A percentile compares a stretch with the other conserved stretches of the same genome.
phyloP scores from a whole-genome alignment of 1,140 invertebrate genomes.

The Cotesia typhae region DNA sequence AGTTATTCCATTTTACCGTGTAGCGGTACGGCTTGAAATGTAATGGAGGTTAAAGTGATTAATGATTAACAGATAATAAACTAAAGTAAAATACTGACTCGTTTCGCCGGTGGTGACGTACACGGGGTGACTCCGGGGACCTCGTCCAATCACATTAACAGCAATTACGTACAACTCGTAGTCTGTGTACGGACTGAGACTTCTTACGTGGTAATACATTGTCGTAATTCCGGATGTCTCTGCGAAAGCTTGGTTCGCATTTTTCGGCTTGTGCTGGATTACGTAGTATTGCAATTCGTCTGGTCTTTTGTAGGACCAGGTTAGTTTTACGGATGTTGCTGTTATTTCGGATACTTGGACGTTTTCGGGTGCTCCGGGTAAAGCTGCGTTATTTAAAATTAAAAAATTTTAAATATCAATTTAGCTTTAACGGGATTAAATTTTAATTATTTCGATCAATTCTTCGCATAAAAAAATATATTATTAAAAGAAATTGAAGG shows the following conservation, averaged over 20 bases:
- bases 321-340: slow-evolving; percentile 87
- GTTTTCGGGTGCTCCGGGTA: slow-evolving; percentile 88
- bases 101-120: slow-evolving; percentile 95
- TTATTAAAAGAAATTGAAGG: background rate
- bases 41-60: too few relatives aligned
- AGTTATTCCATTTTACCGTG: too few relatives aligned
- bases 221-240: slow-evolving; percentile 93
- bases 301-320: slow-evolving; percentile 87
- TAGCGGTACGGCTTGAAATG: too few relatives aligned
- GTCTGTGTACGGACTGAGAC: slow-evolving; percentile 91
- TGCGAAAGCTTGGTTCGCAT: slow-evolving; percentile 79
- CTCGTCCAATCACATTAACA: slow-evolving; percentile 91
- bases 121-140: slow-evolving; percentile 83
- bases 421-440: too few relatives aligned
- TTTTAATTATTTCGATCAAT: too few relatives aligned
- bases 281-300: slow-evolving; percentile 93
- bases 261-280: slow-evolving; percentile 94
- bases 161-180: slow-evolving; percentile 97
- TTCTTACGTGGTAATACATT: slow-evolving; percentile 89
- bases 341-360: slow-evolving; percentile 91
- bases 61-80: background rate
- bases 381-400: slow-evolving; percentile 67
- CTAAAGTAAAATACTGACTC: slow-evolving; percentile 73
- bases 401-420: too few relatives aligned
- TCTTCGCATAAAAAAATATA: too few relatives aligned